phyloP scores from a whole-genome alignment of 2,888 invertebrate genomes.

The Plebejus melissa region DNA sequence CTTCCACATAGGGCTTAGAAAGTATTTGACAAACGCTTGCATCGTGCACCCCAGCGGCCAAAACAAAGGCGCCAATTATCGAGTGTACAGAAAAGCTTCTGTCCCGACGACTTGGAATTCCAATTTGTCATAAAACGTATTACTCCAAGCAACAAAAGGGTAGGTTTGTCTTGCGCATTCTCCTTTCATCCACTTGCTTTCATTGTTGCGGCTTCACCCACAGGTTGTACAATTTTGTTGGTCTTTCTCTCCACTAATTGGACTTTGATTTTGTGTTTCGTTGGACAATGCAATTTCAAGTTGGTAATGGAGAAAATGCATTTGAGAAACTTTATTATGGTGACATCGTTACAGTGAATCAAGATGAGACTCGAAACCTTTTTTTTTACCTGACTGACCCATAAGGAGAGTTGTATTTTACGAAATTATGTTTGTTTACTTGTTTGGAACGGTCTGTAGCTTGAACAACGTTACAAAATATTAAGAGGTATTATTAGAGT shows the following conservation, averaged over 20 bases:
- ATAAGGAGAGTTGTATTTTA: not conserved
- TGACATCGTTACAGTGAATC: not conserved
- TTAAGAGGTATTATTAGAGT: too few species aligned
- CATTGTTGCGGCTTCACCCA: conserved; percentile 54
- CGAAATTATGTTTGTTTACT: not conserved
- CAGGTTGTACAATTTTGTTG: conserved; percentile 41
- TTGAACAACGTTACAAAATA: too few species aligned
- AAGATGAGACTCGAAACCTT: not conserved
- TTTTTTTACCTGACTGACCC: not conserved
- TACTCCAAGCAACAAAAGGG: conserved; percentile 53
- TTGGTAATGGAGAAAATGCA: conserved; percentile 12
- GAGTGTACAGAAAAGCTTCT: conserved; percentile 43
- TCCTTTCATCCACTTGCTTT: conserved; percentile 46
- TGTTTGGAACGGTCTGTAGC: too few species aligned
- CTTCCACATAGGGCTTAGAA: not conserved
- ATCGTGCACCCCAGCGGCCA: conserved; percentile 12
- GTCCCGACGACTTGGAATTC: conserved; percentile 53
- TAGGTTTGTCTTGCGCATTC: conserved; percentile 41
- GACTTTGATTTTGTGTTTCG: conserved; percentile 33
- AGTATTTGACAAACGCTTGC: conserved; percentile 18
- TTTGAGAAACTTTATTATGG: not conserved
- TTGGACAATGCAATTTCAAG: conserved; percentile 28
- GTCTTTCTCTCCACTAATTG: conserved; percentile 35
- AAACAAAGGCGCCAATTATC: conserved; percentile 41
- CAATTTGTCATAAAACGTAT: conserved; percentile 67